Evolutionary conservation across 1,140 invertebrate species (phyloP).

Genomic region (Branchinecta lindahli): DNA sequence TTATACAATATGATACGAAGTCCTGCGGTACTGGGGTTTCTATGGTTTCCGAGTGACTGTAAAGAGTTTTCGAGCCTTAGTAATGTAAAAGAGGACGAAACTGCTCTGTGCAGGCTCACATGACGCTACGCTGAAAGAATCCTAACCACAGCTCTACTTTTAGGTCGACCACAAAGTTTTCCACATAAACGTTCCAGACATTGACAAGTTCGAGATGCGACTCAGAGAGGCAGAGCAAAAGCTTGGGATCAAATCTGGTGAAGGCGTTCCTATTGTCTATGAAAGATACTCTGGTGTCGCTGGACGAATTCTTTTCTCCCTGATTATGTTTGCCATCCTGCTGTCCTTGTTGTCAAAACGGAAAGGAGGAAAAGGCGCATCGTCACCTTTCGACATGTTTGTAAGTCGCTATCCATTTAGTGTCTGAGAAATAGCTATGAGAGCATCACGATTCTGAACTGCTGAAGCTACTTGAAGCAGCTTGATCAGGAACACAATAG

Average conservation of each 20-base stretch:
- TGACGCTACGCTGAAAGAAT: no score
- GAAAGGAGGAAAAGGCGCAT: conserved; percentile 39
- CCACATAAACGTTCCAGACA: conserved; percentile 67
- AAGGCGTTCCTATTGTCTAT: conserved; percentile 63
- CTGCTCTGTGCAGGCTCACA: no score
- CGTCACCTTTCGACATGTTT: conserved; percentile 51
- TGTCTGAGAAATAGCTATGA: not conserved
- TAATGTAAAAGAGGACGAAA: no score
- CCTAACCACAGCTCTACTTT: conserved; percentile 22
- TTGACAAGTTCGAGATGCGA: conserved; percentile 71
- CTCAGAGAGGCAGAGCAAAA: conserved; percentile 59
- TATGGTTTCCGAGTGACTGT: no score
- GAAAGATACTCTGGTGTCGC: conserved; percentile 52
- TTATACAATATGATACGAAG: no score
- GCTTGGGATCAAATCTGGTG: conserved; percentile 51
- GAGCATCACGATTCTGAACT: not conserved
- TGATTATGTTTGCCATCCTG: conserved; percentile 47
- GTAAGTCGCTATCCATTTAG: conserved; percentile 37
- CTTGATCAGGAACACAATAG: no score
- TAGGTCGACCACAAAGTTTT: conserved; percentile 46
- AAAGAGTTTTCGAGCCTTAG: no score
- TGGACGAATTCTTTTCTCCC: conserved; percentile 48
- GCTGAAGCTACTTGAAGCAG: no score
- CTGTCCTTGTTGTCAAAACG: conserved; percentile 48
- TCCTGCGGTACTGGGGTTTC: no score